phyloP scores from a whole-genome alignment of 2,888 invertebrate species.

The Apeira syringaria region DNA sequence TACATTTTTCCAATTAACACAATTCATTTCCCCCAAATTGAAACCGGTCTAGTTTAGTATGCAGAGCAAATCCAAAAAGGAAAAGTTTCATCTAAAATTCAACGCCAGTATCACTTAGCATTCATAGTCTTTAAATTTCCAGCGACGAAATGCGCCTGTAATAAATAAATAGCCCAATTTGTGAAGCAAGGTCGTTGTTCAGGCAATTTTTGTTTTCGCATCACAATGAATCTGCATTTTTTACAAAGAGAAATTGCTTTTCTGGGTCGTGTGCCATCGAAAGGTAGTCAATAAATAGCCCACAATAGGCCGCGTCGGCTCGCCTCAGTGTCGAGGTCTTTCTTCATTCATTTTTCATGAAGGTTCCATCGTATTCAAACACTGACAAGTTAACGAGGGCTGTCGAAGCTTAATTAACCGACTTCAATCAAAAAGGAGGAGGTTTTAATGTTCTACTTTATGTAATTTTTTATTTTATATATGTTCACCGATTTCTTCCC shows the following conservation, averaged over 20 bases:
- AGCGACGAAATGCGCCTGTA: conserved; percentile 2
- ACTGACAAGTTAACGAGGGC: conserved; percentile 24
- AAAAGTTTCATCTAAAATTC: conserved; percentile 3
- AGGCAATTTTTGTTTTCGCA: conserved; percentile 14
- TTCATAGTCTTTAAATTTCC: conserved; percentile 7
- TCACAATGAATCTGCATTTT: conserved; percentile 30
- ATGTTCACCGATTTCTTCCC: too few species aligned
- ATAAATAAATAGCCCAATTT: conserved; percentile 15
- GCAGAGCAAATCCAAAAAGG: not conserved
- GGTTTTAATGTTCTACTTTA: too few species aligned
- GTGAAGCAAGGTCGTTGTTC: conserved; percentile 13
- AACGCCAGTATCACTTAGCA: conserved; percentile 4
- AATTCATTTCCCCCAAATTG: not conserved
- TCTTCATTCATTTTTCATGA: conserved; percentile 33
- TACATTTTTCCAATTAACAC: too few species aligned
- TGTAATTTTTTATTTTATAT: too few species aligned
- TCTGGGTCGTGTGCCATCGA: conserved; percentile 17
- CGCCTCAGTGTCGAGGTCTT: conserved; percentile 27
- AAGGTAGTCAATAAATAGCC: conserved; percentile 38
- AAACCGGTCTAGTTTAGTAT: not conserved
- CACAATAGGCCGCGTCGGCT: conserved; percentile 29
- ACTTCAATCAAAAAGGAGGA: too few species aligned
- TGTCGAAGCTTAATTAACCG: not conserved
- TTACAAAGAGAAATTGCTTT: conserved; percentile 24
- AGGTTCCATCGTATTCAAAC: conserved; percentile 19